Percentiles rank a stretch among this genome's conserved stretches.
Evolutionary conservation across 2,797 vertebrate genomes (phyloP).

Genomic region (Muscicapa striata): DNA sequence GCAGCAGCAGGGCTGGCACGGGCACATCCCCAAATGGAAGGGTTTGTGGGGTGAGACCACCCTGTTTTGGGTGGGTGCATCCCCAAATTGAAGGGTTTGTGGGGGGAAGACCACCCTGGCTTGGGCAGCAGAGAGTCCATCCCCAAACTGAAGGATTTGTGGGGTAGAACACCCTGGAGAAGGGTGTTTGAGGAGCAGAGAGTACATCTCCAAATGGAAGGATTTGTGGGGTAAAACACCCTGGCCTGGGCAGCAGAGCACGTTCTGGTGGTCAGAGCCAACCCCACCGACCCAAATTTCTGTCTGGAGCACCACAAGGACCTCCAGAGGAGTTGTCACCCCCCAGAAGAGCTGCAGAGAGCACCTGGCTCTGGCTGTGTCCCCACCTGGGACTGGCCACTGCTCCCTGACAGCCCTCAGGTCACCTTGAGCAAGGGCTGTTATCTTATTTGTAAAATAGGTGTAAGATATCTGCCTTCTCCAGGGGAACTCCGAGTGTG

Average conservation of each 20-base stretch:
- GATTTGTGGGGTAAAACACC: too few species aligned
- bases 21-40: accelerated
- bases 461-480: constrained; percentile 1
- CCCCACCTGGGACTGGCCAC: not conserved
- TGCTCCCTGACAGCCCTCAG: not conserved
- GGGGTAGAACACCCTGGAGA: too few species aligned
- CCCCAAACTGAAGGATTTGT: too few species aligned
- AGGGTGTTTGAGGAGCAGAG: too few species aligned
- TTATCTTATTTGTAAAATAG: constrained; percentile 34
- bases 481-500: accelerated
- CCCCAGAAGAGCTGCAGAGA: accelerated
- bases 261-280: not conserved
- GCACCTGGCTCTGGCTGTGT: not conserved
- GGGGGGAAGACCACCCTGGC: too few species aligned
- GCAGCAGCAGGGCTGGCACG: not conserved
- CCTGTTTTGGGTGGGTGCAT: not conserved
- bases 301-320: not conserved
- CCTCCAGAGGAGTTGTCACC: not conserved
- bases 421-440: constrained; percentile 40
- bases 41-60: accelerated
- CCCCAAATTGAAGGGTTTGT: too few species aligned
- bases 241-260: not conserved
- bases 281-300: accelerated
- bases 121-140: too few species aligned
- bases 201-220: too few species aligned